phyloP scores from a whole-genome alignment of 2,797 vertebrate species.

The Pseudocheirus occidentalis region DNA sequence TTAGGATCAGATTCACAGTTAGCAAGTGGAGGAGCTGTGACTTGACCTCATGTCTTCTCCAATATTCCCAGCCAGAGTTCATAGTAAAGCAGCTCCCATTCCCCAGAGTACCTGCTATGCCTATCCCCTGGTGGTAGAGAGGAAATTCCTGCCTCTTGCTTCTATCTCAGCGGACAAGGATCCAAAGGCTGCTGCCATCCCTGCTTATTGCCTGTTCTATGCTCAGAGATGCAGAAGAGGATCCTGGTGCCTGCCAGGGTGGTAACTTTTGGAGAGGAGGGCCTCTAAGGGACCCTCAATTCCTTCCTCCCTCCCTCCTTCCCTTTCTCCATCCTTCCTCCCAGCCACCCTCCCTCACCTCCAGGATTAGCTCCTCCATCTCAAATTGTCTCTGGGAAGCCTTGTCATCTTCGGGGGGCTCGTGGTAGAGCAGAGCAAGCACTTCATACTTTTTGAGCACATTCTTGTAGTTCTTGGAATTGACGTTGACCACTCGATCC shows the following conservation, averaged over 20 bases:
- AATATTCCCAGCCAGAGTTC: background rate
- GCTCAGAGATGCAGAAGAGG: background rate
- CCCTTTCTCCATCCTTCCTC: too few species aligned
- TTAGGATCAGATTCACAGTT: background rate
- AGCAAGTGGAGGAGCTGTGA: background rate
- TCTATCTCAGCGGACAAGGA: background rate
- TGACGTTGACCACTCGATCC: slow-evolving; percentile 90
- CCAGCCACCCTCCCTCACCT: slow-evolving; percentile 84
- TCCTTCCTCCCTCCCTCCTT: background rate
- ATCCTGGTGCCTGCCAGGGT: background rate
- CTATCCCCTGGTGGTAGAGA: background rate
- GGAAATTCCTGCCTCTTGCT: background rate
- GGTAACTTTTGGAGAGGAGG: background rate
- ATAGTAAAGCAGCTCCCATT: background rate
- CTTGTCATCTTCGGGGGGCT: slow-evolving; percentile 87
- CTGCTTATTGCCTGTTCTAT: background rate
- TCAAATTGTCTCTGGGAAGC: slow-evolving; percentile 89
- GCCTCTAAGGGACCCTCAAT: background rate
- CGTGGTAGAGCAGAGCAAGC: slow-evolving; percentile 93
- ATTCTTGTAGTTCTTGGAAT: slow-evolving; percentile 90
- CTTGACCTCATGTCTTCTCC: background rate
- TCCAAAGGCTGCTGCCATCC: background rate
- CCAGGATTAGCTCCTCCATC: slow-evolving; percentile 92
- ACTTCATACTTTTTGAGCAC: slow-evolving; percentile 93
- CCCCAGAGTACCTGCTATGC: background rate